A percentile compares a stretch with the other conserved stretches of the same genome.
Conservation (phyloP, 1,140 invertebrate genomes). For the Drosophila burlai region DNA sequence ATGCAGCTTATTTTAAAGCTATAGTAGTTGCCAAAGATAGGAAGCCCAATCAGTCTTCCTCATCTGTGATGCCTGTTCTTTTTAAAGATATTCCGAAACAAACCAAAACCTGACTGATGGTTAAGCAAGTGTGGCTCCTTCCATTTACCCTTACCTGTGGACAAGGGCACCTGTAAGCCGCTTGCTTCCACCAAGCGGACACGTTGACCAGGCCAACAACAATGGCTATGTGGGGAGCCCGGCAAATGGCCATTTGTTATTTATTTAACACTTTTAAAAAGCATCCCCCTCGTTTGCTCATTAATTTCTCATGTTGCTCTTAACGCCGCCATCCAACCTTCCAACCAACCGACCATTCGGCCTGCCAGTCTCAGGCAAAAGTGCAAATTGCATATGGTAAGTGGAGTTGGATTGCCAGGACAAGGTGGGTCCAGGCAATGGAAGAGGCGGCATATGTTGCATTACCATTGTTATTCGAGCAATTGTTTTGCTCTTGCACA, state of each 20-base stretch:
- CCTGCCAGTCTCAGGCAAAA: conserved; percentile 24
- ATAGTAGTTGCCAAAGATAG: background rate
- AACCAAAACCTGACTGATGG: conserved; percentile 8
- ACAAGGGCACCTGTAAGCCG: conserved; percentile 71
- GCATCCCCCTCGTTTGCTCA: conserved; percentile 79
- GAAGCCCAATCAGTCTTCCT: background rate
- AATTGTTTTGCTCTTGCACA: conserved; percentile 40
- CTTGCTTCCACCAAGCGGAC: conserved; percentile 44
- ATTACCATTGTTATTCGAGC: conserved; percentile 59
- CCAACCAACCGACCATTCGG: background rate
- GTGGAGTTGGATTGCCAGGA: conserved; percentile 34
- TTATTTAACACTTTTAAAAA: conserved; percentile 84
- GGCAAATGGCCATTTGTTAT: conserved; percentile 73
- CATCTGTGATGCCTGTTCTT: background rate
- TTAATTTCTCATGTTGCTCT: conserved; percentile 83
- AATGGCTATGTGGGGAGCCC: conserved; percentile 18
- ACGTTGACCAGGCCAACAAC: conserved; percentile 37
- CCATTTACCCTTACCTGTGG: conserved; percentile 44
- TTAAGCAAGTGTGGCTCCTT: conserved; percentile 10
- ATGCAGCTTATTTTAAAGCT: background rate
- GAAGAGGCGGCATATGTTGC: conserved; percentile 51
- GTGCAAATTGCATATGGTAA: conserved; percentile 45
- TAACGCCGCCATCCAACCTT: conserved; percentile 49
- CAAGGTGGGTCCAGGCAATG: background rate
- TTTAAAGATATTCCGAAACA: background rate